These are phyloP conservation scores for Macrotus californicus DNA, from an alignment of 2,113 vertebrate genomes.

Conservation along the genomic window DNA sequence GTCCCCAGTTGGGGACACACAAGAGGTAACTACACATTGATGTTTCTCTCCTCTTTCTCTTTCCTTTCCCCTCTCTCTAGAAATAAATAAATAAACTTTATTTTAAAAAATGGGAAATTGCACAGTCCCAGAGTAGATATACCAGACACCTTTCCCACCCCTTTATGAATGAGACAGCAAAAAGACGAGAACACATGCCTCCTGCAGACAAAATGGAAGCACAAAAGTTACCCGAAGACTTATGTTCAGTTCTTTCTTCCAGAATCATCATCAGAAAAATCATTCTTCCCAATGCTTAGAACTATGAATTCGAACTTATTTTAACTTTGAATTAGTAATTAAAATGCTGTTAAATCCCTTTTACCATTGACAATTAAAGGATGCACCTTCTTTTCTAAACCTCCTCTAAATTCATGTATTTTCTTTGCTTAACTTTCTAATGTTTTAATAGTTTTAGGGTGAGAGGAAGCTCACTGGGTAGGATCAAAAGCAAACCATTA, in stretches of 20 bases:
- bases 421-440: background rate
- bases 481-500: background rate
- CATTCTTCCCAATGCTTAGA: background rate
- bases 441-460: background rate
- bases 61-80: too few relatives aligned
- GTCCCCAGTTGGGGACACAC: too few relatives aligned
- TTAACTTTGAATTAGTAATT: background rate
- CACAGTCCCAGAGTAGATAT: background rate
- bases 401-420: background rate
- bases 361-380: background rate
- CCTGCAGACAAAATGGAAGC: background rate
- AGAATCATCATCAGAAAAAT: background rate
- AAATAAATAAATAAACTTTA: too few relatives aligned
- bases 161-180: background rate
- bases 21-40: too few relatives aligned
- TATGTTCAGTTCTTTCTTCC: background rate
- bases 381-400: background rate
- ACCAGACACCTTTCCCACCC: background rate
- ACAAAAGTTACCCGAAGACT: background rate
- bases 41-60: too few relatives aligned
- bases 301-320: background rate
- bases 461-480: background rate
- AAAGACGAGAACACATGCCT: background rate
- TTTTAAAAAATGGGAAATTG: background rate
- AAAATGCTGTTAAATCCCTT: background rate